Percentiles rank a stretch among this genome's conserved stretches.
These are phyloP conservation scores for Centruroides sculpturatus DNA, from an alignment of 1,140 invertebrate genomes.

Conservation along the genomic window DNA sequence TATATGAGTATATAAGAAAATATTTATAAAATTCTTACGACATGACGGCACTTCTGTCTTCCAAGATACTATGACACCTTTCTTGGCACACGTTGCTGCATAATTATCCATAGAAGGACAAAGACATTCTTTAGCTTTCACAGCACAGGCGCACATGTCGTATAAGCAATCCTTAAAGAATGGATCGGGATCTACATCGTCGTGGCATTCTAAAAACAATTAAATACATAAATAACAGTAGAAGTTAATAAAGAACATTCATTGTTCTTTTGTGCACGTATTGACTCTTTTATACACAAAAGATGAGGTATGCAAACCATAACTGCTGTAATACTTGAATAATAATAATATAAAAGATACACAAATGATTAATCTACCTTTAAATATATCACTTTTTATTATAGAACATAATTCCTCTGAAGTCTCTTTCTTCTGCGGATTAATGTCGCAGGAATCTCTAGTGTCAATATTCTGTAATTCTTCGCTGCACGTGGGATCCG, in stretches of 20 bases:
- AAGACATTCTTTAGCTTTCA: constrained; percentile 33
- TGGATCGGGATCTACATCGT: constrained; percentile 55
- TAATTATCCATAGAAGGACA: constrained; percentile 67
- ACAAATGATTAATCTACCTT: constrained; percentile 17
- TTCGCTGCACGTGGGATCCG: constrained; percentile 33
- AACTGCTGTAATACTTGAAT: too few relatives aligned
- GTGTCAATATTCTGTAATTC: constrained; percentile 44
- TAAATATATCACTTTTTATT: constrained; percentile 22
- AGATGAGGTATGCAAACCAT: too few relatives aligned
- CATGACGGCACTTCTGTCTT: constrained; percentile 58
- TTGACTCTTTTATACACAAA: too few relatives aligned
- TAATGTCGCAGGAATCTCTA: constrained; percentile 43
- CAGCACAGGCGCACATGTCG: constrained; percentile 67
- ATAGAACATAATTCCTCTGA: constrained; percentile 33
- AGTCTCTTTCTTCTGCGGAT: constrained; percentile 46
- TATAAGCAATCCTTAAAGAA: constrained; percentile 68
- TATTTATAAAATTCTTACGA: constrained; percentile 29
- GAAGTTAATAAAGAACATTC: too few relatives aligned
- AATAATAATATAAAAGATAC: too few relatives aligned
- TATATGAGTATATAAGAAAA: too few relatives aligned
- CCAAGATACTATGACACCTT: constrained; percentile 58
- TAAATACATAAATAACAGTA: neutral
- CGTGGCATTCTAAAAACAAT: constrained; percentile 49
- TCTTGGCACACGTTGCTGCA: constrained; percentile 55
- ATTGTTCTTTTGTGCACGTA: too few relatives aligned